Evolutionary conservation across 2,113 vertebrate genomes (phyloP).

Genomic region (Megatriorchis doriae): DNA sequence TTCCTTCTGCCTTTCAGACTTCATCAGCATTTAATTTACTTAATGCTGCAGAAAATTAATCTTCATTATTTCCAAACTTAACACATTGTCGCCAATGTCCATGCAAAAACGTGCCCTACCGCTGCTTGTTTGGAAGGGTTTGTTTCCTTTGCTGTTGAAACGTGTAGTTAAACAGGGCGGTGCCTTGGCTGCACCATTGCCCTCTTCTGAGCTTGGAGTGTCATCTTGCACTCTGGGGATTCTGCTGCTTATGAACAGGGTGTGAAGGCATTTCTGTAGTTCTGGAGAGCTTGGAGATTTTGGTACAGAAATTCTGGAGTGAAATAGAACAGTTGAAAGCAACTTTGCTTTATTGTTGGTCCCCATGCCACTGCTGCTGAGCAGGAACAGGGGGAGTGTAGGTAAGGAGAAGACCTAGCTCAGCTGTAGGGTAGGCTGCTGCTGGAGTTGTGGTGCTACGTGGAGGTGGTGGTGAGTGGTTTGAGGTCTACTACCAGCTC

Average conservation of each 20-base stretch:
- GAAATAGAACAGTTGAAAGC: background rate
- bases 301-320: background rate
- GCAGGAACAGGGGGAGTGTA: background rate
- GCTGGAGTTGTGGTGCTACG: background rate
- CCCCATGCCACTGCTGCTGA: background rate
- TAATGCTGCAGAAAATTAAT: background rate
- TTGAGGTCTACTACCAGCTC: background rate
- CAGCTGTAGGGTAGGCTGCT: background rate
- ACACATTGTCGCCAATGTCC: background rate
- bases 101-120: background rate
- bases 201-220: background rate
- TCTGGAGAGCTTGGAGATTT: background rate
- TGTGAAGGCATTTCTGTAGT: background rate
- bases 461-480: background rate
- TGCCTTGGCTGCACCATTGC: background rate
- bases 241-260: background rate
- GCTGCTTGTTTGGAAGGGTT: background rate
- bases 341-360: background rate
- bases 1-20: background rate
- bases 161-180: background rate
- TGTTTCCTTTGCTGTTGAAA: background rate
- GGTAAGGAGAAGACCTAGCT: background rate
- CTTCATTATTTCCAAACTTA: background rate
- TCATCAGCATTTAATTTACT: background rate
- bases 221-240: background rate